phyloP scores from a whole-genome alignment of 2,113 vertebrate genomes.

The Semnornis frantzii region DNA sequence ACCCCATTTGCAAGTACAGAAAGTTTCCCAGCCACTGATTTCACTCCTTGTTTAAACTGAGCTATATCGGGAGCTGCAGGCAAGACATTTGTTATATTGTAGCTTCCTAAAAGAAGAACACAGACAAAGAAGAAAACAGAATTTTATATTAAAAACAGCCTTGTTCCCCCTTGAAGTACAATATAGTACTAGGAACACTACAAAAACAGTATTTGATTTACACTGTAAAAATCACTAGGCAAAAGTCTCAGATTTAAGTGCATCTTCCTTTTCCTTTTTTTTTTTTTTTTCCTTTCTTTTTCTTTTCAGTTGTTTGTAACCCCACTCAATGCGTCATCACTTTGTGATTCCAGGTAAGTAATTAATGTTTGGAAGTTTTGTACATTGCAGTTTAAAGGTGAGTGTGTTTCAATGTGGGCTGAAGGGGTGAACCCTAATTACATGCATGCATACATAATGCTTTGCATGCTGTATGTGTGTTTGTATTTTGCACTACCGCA shows the following conservation, averaged over 20 bases:
- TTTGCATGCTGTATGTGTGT: not conserved
- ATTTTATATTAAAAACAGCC: not conserved
- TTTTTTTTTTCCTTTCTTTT: not conserved
- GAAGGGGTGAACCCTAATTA: not conserved
- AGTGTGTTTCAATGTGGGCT: not conserved
- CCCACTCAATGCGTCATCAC: not conserved
- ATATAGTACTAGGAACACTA: not conserved
- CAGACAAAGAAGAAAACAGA: not conserved
- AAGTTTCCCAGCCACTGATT: constrained; percentile 91
- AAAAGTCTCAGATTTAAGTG: not conserved
- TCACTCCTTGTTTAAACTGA: constrained; percentile 91
- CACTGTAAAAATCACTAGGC: not conserved
- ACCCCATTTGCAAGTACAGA: constrained; percentile 95
- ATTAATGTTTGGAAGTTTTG: not conserved
- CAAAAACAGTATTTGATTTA: not conserved
- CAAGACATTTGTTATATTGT: constrained; percentile 86
- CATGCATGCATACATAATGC: not conserved
- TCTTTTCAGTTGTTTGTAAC: not conserved
- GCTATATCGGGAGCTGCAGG: constrained; percentile 91
- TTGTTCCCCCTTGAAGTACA: not conserved
- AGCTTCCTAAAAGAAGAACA: constrained; percentile 74
- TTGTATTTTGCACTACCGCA: not conserved
- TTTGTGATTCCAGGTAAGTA: not conserved
- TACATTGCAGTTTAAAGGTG: not conserved
- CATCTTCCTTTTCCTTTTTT: not conserved